These are phyloP conservation scores for Ctena decussata DNA, from an alignment of 2,888 invertebrate species.

Conservation along the genomic window DNA sequence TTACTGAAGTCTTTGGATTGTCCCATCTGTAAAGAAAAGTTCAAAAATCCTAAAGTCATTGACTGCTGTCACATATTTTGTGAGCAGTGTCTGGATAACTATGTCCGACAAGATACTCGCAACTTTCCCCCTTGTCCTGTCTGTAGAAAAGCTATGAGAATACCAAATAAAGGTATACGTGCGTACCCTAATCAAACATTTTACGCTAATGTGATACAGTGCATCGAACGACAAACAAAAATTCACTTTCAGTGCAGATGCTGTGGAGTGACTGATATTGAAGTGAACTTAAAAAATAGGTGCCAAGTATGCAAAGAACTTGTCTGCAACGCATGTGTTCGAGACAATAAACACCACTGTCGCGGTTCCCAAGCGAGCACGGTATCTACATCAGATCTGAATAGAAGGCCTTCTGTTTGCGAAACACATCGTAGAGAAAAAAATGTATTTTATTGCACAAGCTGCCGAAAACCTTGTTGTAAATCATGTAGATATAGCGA, in stretches of 20 bases:
- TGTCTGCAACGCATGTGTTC: background rate
- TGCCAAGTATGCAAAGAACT: background rate
- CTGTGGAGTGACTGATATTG: background rate
- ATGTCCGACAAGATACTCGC: background rate
- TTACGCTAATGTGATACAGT: background rate
- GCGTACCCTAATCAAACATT: background rate
- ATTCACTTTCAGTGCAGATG: background rate
- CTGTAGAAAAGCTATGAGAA: background rate
- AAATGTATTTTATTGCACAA: background rate
- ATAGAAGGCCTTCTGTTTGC: background rate
- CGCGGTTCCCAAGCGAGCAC: too few species aligned
- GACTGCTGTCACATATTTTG: background rate
- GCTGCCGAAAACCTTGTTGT: background rate
- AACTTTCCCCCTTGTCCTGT: background rate
- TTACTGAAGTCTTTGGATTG: background rate
- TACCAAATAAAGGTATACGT: background rate
- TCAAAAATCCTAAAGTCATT: background rate
- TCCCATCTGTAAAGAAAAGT: background rate
- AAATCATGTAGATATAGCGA: background rate
- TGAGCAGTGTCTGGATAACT: background rate
- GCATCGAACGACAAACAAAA: background rate
- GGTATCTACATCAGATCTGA: background rate
- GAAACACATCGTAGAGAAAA: background rate
- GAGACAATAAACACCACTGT: background rate
- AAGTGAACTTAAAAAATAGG: background rate